phyloP scores from a whole-genome alignment of 1,140 invertebrate genomes.

The Pentalonia nigronervosa region DNA sequence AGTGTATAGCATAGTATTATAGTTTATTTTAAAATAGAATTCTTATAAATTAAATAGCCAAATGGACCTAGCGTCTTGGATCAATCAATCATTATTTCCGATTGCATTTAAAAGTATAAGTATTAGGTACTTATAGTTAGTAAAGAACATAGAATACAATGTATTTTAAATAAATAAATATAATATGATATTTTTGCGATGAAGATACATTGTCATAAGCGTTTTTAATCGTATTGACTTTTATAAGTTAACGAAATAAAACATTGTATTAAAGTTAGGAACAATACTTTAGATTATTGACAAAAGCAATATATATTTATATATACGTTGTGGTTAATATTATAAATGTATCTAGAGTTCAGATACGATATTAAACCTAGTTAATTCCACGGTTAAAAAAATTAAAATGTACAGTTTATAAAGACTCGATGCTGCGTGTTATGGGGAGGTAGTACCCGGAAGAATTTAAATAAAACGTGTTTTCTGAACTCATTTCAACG shows the following conservation, averaged over 20 bases:
- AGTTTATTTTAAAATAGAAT: neutral
- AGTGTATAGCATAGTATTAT: neutral
- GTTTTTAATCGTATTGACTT: too few species aligned
- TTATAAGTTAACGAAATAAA: neutral
- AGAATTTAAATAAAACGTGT: neutral
- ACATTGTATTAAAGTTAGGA: too few species aligned
- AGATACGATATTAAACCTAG: neutral
- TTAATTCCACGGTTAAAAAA: neutral
- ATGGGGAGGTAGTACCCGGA: neutral
- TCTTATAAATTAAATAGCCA: neutral
- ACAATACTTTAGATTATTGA: too few species aligned
- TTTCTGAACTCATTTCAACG: neutral
- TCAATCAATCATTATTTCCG: neutral
- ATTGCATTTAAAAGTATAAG: neutral
- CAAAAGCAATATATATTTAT: neutral
- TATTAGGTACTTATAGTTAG: too few species aligned
- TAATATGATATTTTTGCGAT: too few species aligned
- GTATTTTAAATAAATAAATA: too few species aligned
- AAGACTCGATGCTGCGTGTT: neutral
- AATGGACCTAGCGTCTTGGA: neutral
- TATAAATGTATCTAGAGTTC: neutral
- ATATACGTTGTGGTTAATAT: too few species aligned
- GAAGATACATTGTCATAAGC: too few species aligned
- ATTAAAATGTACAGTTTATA: neutral
- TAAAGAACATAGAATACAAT: too few species aligned